These are phyloP conservation scores for Galbula dea DNA, from an alignment of 2,113 vertebrate species.

Conservation along the genomic window DNA sequence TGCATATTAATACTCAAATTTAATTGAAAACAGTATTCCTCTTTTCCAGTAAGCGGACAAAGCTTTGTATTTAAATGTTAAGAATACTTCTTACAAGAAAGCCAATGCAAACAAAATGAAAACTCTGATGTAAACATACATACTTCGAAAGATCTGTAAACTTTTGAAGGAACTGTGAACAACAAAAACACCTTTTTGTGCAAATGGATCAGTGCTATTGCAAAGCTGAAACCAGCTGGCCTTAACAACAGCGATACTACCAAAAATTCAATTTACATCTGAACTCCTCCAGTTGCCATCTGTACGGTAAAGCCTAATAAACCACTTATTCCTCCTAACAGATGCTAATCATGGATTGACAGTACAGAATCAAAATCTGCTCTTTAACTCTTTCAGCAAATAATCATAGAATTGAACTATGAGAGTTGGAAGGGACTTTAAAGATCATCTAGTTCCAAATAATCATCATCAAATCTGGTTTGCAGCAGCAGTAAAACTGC, in stretches of 20 bases:
- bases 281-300: slow-evolving; percentile 65
- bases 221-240: slow-evolving; percentile 56
- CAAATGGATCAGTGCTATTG: neutral
- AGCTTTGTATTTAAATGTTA: neutral
- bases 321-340: slow-evolving; percentile 49
- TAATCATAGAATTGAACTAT: no score
- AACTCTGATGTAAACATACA: neutral
- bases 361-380: slow-evolving; percentile 35
- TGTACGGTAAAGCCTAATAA: slow-evolving; percentile 77
- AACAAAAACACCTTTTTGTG: neutral
- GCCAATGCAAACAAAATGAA: neutral
- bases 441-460: no score
- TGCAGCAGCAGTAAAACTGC: neutral
- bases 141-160: neutral
- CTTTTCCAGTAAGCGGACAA: neutral
- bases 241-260: slow-evolving; percentile 51
- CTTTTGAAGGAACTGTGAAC: neutral
- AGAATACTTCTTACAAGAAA: neutral
- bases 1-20: neutral
- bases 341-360: slow-evolving; percentile 13
- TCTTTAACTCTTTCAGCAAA: slow-evolving; percentile 28
- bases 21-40: neutral
- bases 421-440: no score
- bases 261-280: slow-evolving; percentile 63
- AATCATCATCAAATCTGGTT: neutral